phyloP scores from a whole-genome alignment of 2,797 vertebrate species.

The Sebastes hubbsi region DNA sequence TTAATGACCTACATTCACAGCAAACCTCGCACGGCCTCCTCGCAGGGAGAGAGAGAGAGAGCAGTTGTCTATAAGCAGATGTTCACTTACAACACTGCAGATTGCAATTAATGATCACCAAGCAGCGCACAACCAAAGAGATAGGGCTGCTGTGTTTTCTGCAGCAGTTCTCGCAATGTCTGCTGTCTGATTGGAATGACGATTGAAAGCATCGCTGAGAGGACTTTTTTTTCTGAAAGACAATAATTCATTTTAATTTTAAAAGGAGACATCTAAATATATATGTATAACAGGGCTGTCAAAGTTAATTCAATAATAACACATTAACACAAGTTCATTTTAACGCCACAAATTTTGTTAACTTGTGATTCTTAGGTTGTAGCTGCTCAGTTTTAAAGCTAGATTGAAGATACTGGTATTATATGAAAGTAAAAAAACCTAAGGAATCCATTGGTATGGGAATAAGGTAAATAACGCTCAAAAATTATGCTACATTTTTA shows the following conservation, averaged over 20 bases:
- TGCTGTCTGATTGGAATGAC: slow-evolving; percentile 13
- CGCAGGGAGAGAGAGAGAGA: slow-evolving; percentile 63
- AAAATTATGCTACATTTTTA: no score
- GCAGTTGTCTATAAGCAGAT: slow-evolving; percentile 94
- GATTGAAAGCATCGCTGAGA: not conserved
- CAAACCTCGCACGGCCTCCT: slow-evolving; percentile 87
- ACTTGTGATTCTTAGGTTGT: no score
- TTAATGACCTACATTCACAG: slow-evolving; percentile 99
- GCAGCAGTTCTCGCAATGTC: slow-evolving; percentile 39
- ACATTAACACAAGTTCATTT: no score
- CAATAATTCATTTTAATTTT: not conserved
- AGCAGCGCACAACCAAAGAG: slow-evolving; percentile 55
- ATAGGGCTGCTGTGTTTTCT: slow-evolving; percentile 40
- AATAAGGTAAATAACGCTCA: no score
- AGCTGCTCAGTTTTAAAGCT: no score
- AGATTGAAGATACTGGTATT: no score
- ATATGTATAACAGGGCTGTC: not conserved
- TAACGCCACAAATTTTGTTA: no score
- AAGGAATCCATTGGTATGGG: no score
- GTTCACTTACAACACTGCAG: slow-evolving; percentile 84
- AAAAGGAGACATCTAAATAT: not conserved
- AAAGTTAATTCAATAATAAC: no score
- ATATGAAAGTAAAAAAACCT: no score
- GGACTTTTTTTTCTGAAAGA: not conserved
- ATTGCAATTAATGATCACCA: slow-evolving; percentile 78